phyloP scores from a whole-genome alignment of 2,113 vertebrate species.

The Porphyrio hochstetteri region DNA sequence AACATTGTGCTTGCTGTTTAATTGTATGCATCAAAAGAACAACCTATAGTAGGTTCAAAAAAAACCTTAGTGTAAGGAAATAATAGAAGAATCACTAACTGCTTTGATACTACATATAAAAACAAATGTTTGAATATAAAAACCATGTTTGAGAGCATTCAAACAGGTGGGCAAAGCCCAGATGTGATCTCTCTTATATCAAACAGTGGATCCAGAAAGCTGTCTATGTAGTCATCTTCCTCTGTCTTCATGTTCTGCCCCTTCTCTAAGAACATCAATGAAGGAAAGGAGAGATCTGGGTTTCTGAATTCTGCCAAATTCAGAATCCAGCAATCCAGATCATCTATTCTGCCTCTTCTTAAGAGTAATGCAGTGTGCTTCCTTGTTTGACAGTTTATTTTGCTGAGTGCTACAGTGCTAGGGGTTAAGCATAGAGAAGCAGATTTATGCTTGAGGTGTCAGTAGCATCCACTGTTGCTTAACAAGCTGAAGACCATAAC shows the following conservation, averaged over 20 bases:
- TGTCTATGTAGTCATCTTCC: background rate
- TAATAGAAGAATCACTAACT: background rate
- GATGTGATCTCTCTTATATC: background rate
- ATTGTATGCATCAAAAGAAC: background rate
- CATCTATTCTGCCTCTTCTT: background rate
- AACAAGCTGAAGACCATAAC: background rate
- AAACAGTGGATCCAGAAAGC: background rate
- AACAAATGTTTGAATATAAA: background rate
- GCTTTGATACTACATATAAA: background rate
- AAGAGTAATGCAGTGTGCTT: background rate
- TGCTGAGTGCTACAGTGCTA: background rate
- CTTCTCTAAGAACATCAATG: background rate
- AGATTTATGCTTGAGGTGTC: background rate
- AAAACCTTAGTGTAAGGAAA: background rate
- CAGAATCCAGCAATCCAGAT: background rate
- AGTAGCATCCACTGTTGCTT: background rate
- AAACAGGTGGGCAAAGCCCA: background rate
- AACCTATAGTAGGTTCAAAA: background rate
- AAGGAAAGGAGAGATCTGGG: background rate
- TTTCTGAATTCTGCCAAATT: background rate
- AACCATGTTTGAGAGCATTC: background rate
- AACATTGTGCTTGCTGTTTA: background rate
- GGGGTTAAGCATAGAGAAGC: background rate
- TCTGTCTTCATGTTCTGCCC: background rate
- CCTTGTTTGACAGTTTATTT: background rate